Base-by-base conservation (phyloP, 2,797 vertebrate genomes). In the Urophycis tenuis region DNA sequence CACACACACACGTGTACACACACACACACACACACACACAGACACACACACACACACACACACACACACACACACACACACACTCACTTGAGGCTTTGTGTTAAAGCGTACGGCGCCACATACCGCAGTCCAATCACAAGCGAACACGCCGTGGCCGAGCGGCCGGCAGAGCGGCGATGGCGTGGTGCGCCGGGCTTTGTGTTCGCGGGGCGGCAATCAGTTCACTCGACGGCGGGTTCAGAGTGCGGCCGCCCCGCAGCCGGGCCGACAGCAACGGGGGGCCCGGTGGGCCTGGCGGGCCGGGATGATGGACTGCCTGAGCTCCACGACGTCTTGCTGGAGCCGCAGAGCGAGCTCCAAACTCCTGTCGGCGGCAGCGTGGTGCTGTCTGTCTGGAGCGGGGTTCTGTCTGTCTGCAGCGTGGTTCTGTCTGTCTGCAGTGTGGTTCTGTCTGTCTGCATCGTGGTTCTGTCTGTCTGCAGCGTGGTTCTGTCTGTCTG, bases 21-120 rank as follows among this genome's bases (percentile, higher is more conserved):
- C 70, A 71, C 70, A 71, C 71, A 25, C 33, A 69, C 25, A 69
- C 3, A 6, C 11, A n/a, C 30, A 53, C 73, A 45, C 41, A 67
- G 30, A 30, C n/a, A 71, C 30, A 72, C n/a, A 78, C 17, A 25
- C 22, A 60, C 10, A 15, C 25, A 60, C 74, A 70, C 69, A 69
- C 41, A 39, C 33, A 72, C 30, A 78, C 25, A 78, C 17, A 32
- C 19, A 53, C 9, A 22, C 70, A 71, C 70, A 71, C 71, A 25
- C 33, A 69, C 25, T 30, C 3, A 6, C 11, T 25, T 60, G 7
- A 60, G n/a, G 22, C 25, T 60, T 60, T 25, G 17, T 25, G 9
- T 60, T 60, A 0, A 60, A 53, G 53, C 22, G 25, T 60, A 53
- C 45, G 22, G 4, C 0, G 11, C 6, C 45, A 22, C 17, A 60